These are phyloP conservation scores for Aphidius colemani DNA, from an alignment of 2,888 invertebrate genomes.

Conservation along the genomic window DNA sequence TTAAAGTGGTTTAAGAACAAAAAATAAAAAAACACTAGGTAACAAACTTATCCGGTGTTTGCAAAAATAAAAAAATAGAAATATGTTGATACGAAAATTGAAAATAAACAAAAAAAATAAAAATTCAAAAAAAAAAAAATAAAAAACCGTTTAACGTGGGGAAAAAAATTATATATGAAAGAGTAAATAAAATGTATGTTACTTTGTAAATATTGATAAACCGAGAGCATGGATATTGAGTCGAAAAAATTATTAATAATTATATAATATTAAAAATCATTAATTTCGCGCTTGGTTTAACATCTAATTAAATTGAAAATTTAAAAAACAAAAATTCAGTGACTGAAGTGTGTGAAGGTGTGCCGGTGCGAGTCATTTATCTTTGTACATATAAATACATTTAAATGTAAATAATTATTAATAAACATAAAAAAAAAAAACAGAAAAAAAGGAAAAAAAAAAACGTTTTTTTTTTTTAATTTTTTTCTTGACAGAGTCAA, in stretches of 20 bases:
- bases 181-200: slow-evolving; percentile 42
- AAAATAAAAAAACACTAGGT: slow-evolving; percentile 20
- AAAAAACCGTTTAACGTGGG: neutral
- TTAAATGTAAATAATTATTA: slow-evolving; percentile 56
- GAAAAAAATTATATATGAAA: neutral
- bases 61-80: slow-evolving; percentile 15
- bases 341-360: slow-evolving; percentile 51
- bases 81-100: slow-evolving; percentile 12
- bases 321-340: slow-evolving; percentile 42
- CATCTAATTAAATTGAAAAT: slow-evolving; percentile 7
- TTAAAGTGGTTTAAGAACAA: slow-evolving; percentile 25
- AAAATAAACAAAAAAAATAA: slow-evolving; percentile 18
- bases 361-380: slow-evolving; percentile 58
- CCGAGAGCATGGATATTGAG: slow-evolving; percentile 41
- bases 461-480: too few relatives aligned
- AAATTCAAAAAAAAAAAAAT: slow-evolving; percentile 21
- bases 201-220: slow-evolving; percentile 57
- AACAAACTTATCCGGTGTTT: slow-evolving; percentile 26
- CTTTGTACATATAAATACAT: slow-evolving; percentile 54
- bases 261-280: slow-evolving; percentile 33
- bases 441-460: too few relatives aligned
- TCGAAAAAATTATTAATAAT: slow-evolving; percentile 33
- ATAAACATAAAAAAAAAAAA: slow-evolving; percentile 41
- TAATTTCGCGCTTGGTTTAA: slow-evolving; percentile 43
- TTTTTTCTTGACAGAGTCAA: slow-evolving; percentile 46